Base-by-base conservation (phyloP, 2,797 vertebrate genomes). In the Myoxocephalus aenaeus region DNA sequence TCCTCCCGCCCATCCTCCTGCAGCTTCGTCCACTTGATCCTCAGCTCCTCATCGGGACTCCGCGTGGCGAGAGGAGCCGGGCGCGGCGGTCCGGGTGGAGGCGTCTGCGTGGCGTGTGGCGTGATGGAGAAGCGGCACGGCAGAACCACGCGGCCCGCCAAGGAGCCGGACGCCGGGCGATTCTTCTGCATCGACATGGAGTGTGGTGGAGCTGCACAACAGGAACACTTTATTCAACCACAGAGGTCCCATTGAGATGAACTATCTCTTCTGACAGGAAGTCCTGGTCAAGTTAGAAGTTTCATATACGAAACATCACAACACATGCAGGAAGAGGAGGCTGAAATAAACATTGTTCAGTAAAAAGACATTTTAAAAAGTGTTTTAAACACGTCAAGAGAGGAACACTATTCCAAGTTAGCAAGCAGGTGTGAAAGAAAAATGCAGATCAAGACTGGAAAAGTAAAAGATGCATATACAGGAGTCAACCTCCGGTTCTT, bases 21-120 rank as follows among this genome's bases (percentile, higher is more conserved):
- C 54, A 97, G 92, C 89, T 96, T 97, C 20, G 96, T 96, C 98
- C 98, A 99, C 81, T 98, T 98, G 92, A 99, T 96, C 77, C 98
- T 94, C 76, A 97, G 92, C 77, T 94, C 92, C 75, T 97, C 96
- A 0, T 89, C 90, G 1, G 94, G 93, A 15, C 90, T 72, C 20
- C 89, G 80, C n/a, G 90, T 93, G 29, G 90, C 91, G 65, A 29
- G 18, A 5, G 36, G 18, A 0, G 53, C 5, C 5, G 48, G 18
- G 9, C 0, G n/a, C 74, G 7, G 3, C 32, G 65, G 32, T 3
- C 12, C n/a, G 2, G 22, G 58, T 0, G 36, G 36, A 38, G 9
- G 36, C 36, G 36, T 38, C 36, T 38, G 36, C 36, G 9, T 38
- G 36, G 36, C 36, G 9, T 10, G 36, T 2, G 71, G 90, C 17